Evolutionary conservation across 2,113 vertebrate species (phyloP).

Genomic region (Albula glossodonta): DNA sequence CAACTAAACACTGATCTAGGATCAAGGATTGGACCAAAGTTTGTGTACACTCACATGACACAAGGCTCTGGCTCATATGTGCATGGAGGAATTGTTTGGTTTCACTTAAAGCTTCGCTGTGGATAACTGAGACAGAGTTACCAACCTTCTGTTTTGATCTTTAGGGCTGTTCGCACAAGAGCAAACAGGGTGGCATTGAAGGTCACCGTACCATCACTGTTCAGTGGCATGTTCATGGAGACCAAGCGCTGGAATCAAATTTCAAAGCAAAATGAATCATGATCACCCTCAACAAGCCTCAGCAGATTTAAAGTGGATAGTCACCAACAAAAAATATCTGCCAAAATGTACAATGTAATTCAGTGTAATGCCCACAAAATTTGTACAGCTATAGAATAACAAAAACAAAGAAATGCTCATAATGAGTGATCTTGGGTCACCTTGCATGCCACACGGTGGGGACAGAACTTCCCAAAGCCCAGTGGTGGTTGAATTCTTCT

Average conservation of each 20-base stretch:
- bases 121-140: neutral
- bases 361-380: neutral
- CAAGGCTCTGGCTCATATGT: no score
- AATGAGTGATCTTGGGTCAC: conserved; percentile 53
- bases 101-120: neutral
- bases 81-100: no score
- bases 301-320: neutral
- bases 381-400: neutral
- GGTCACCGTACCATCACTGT: conserved; percentile 94
- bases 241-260: conserved; percentile 78
- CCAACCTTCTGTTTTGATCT: conserved; percentile 97
- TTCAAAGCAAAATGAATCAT: neutral
- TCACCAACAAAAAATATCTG: neutral
- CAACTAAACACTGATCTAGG: no score
- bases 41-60: no score
- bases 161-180: conserved; percentile 92
- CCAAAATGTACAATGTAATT: neutral
- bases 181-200: conserved; percentile 97
- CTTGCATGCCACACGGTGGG: conserved; percentile 94
- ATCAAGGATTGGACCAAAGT: no score
- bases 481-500: conserved; percentile 92
- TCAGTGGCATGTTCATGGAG: conserved; percentile 98
- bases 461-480: conserved; percentile 97
- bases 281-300: neutral
- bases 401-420: neutral